A percentile compares a stretch with the other conserved stretches of the same genome.
phyloP scores from a whole-genome alignment of 1,140 invertebrate species.

The Coenobita brevimanus region DNA sequence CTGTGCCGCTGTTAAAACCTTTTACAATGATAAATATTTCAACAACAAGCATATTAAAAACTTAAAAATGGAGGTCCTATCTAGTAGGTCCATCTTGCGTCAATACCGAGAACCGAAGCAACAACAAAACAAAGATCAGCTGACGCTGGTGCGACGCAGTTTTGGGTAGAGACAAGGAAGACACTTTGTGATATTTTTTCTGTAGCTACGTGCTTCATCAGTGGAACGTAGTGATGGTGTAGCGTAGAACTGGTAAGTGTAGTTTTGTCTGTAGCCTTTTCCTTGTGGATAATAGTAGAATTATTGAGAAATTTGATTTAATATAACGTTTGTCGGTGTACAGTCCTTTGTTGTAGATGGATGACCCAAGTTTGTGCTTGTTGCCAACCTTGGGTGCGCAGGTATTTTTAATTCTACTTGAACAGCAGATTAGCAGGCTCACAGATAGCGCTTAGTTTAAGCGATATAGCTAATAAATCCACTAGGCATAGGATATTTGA shows the following conservation, averaged over 20 bases:
- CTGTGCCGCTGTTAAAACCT: too few species aligned
- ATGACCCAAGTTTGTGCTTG: slow-evolving; percentile 37
- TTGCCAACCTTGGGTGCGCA: background rate
- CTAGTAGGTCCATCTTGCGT: slow-evolving; percentile 1
- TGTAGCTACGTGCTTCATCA: background rate
- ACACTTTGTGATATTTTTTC: slow-evolving; percentile 1
- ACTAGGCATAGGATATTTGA: too few species aligned
- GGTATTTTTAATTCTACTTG: background rate
- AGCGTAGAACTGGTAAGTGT: slow-evolving; percentile 21
- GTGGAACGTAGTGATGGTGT: background rate
- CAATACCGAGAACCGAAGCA: slow-evolving; percentile 20
- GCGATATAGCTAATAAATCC: too few species aligned
- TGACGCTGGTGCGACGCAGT: slow-evolving; percentile 61
- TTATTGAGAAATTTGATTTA: background rate
- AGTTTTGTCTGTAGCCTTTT: background rate
- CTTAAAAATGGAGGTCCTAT: background rate
- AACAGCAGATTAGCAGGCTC: too few species aligned
- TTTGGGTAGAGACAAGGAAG: background rate
- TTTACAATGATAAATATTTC: too few species aligned
- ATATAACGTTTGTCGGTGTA: slow-evolving; percentile 7
- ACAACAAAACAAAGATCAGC: slow-evolving; percentile 66
- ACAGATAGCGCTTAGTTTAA: too few species aligned
- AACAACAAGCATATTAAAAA: too few species aligned
- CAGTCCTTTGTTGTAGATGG: slow-evolving; percentile 34
- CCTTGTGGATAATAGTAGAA: too few species aligned